These are phyloP conservation scores for Pluvialis apricaria DNA, from an alignment of 2,113 vertebrate species.

Conservation along the genomic window DNA sequence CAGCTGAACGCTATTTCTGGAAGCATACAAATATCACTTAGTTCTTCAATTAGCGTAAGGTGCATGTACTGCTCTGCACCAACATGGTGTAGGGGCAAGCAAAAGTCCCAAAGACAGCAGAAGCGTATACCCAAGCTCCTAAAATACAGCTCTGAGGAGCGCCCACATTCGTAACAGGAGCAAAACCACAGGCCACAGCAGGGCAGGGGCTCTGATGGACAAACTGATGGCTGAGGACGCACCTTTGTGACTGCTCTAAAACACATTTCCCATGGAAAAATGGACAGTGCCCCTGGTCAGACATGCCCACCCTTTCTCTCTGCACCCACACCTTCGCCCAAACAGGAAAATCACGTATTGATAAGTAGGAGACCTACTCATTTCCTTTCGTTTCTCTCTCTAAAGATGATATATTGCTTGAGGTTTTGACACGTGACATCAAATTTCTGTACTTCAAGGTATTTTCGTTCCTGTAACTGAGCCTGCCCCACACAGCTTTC, in stretches of 20 bases:
- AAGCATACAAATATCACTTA: background rate
- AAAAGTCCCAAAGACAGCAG: background rate
- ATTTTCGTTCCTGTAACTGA: background rate
- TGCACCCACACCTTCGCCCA: background rate
- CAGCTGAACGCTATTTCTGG: background rate
- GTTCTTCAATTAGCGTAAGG: background rate
- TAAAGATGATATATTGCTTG: background rate
- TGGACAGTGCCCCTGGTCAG: background rate
- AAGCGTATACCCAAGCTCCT: background rate
- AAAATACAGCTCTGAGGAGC: background rate
- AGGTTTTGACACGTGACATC: background rate
- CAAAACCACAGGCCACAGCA: background rate
- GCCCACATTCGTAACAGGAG: rapidly evolving
- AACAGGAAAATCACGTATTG: background rate
- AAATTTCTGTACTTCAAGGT: background rate
- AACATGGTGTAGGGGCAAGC: background rate
- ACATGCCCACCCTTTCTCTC: background rate
- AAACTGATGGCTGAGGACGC: background rate
- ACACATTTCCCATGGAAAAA: background rate
- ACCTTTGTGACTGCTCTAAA: background rate
- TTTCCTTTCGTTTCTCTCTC: background rate
- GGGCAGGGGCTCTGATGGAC: background rate
- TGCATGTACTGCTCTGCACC: background rate
- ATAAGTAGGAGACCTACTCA: background rate
- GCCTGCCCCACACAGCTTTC: background rate